Conservation (phyloP, 92 coral and sea anemone genomes). For the Meandrina meandrites region DNA sequence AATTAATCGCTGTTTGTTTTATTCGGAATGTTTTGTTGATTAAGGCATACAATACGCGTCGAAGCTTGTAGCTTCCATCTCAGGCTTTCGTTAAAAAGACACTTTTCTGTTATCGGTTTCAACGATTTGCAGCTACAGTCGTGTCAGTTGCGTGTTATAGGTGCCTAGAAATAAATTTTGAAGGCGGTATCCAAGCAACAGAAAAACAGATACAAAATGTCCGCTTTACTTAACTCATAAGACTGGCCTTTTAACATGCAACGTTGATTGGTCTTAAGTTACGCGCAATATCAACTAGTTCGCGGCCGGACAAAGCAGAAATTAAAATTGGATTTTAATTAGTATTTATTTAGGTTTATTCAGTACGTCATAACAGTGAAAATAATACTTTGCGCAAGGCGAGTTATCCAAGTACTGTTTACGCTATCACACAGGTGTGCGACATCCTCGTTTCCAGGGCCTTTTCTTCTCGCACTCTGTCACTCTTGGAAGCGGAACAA, state of each 20-base stretch:
- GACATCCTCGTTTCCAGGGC: background rate
- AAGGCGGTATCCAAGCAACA: slow-evolving; percentile 18
- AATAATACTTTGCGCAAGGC: background rate
- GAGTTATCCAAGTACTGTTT: too few species aligned
- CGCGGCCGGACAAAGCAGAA: too few species aligned
- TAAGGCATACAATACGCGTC: background rate
- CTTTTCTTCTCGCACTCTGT: background rate
- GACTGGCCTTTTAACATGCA: slow-evolving; percentile 1
- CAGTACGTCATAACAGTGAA: background rate
- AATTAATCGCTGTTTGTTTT: slow-evolving; percentile 7
- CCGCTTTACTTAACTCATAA: slow-evolving; percentile 1
- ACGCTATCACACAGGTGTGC: background rate
- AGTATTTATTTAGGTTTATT: background rate
- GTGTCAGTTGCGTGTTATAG: background rate
- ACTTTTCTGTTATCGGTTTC: background rate
- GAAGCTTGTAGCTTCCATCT: background rate
- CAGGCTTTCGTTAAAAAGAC: background rate
- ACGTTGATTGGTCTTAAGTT: slow-evolving; percentile 1
- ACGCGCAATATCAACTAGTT: background rate
- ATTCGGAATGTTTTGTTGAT: background rate
- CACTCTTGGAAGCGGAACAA: background rate
- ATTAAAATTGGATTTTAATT: background rate
- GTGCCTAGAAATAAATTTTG: background rate
- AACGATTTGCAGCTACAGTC: background rate
- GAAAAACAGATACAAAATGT: slow-evolving; percentile 24